Base-by-base conservation (phyloP, 2,797 vertebrate species). In the Cetoscarus ocellatus region DNA sequence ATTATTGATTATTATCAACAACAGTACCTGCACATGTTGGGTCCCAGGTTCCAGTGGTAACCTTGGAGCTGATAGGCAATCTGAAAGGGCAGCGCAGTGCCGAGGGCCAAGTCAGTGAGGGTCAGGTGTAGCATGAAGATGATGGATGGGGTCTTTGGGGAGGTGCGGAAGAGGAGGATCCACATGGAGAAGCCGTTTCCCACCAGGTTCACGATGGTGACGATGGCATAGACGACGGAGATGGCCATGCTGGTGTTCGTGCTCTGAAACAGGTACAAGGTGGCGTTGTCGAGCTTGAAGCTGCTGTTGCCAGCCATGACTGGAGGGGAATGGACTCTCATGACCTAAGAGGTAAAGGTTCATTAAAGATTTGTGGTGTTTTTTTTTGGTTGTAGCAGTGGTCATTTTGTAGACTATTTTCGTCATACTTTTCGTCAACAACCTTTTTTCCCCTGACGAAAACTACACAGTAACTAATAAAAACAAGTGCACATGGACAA, bases 121-220 rank as follows among this genome's bases (percentile, higher is more conserved):
- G 96, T 98, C 42, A 99, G 94, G 78, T 99, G 97, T 76, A 98
- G 97, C 97, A 99, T 98, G 88, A 97, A 97, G 83, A 99, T 95
- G 73, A 96, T 94, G 27, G 96, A 96, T 1, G 96, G 89, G 0
- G 95, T 96, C 84, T 94, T 95, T 7, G 97, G 96, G 18, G 93
- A 94, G 44, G 96, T 96, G 70, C 91, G 95, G 2, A 94, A 94
- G 53, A 93, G 58, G 9, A 99, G 94, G 5, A 99, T 91, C 96
- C 96, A 98, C 69, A 99, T 90, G 10, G 97, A 97, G 44, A 97
- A 75, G 3, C 94, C 72, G n/a, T 99, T 98, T 5, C 96, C 97
- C 0, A 92, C 88, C 61, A 98, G 89, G 87, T 95, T 98, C 14
- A 97, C 77, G 10, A 73, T 0, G 1, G 91, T 94, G 75, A 98